Base-by-base conservation (phyloP, 2,888 invertebrate genomes). In the Blastobasis adustella region DNA sequence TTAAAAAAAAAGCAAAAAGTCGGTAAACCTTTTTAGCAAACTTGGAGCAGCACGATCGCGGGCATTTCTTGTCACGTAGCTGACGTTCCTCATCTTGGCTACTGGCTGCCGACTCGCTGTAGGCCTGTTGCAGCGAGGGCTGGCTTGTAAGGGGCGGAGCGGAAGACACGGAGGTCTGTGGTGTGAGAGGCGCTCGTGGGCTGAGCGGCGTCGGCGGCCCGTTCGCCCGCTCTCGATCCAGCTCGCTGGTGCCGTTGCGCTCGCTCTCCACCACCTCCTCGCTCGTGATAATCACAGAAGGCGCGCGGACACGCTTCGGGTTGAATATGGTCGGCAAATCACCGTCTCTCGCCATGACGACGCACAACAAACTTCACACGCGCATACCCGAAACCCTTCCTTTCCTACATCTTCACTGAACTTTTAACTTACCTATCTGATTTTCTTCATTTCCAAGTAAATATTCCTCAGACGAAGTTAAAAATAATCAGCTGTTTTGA, bases 271-370 rank as follows among this genome's bases (percentile, higher is more conserved):
- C 77, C 48, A 90, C 89, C 62, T 92, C 92, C 61, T 90, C 90
- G 62, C 91, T 92, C 47, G 93, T 93, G 60, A 93, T 91, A 67
- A 93, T 92, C 59, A 93, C 93, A 51, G 92, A 92, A 59, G 93
- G 93, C 54, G 93, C 90, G 57, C 92, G 90, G 53, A 91, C 92
- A 61, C 92, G 89, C 73, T 92, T 92, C 46, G 94, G 95, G 82
- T 95, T 94, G 82, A 95, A 95, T 71, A 95, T 95, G 61, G 94
- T 94, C 61, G 94, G 93, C 82, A 95, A 91, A 78, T 94, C 94
- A 66, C 92, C 93, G 90, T 93, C 93, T 62, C 92, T 89, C 61
- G 91, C 92, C 93, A 93, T 93, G 53, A 66, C 75, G 65, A 52
- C 53, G 38, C 43, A 56, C 58, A 56, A 48, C 56, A 62, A 59